Conservation (phyloP, 2,113 vertebrate species). For the Nipponia nippon region DNA sequence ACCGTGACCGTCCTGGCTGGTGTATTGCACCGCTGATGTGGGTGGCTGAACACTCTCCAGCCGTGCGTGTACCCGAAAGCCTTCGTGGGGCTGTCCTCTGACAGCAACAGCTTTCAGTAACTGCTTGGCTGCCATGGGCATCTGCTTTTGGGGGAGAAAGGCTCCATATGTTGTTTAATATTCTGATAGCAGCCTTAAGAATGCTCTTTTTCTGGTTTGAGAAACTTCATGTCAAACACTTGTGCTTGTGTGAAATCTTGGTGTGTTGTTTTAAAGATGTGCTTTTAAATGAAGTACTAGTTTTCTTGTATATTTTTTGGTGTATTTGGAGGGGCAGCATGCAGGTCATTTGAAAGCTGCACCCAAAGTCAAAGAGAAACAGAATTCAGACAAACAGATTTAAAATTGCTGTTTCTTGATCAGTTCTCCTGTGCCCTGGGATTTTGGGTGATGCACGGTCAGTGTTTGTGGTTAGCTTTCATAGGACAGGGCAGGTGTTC, state of each 20-base stretch:
- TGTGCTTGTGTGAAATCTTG: not conserved
- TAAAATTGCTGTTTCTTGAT: not conserved
- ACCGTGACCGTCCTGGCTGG: not conserved
- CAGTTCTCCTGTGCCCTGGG: not conserved
- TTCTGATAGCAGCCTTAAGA: not conserved
- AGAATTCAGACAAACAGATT: not conserved
- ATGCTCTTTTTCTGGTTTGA: not conserved
- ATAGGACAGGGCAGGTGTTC: not conserved
- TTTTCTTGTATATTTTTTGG: not conserved
- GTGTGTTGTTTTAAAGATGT: not conserved
- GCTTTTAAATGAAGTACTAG: not conserved
- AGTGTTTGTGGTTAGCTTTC: not conserved
- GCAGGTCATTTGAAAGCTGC: not conserved
- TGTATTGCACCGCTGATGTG: accelerated
- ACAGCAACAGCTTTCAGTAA: not conserved
- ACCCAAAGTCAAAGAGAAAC: not conserved
- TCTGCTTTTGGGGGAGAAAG: not conserved
- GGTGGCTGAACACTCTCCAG: not conserved
- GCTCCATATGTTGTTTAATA: not conserved
- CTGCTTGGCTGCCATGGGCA: not conserved
- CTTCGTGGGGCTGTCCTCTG: accelerated
- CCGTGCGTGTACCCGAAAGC: accelerated
- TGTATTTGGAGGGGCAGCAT: not conserved
- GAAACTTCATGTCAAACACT: not conserved
- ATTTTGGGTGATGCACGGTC: not conserved